Percentiles rank a stretch among this genome's conserved stretches.
Evolutionary conservation across 1,140 invertebrate species (phyloP).

Genomic region (Drosophila erecta): DNA sequence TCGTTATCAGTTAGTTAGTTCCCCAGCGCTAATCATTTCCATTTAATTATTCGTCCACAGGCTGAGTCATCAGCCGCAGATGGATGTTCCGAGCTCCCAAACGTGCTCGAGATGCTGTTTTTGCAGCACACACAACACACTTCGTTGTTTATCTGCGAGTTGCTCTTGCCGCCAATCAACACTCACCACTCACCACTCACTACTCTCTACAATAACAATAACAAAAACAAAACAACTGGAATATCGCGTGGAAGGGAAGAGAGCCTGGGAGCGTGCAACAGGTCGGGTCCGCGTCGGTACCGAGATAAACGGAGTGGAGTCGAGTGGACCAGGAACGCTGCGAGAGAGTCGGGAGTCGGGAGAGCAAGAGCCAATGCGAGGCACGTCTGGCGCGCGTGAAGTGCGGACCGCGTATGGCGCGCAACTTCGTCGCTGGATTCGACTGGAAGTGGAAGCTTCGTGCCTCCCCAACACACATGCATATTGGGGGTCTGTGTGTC

Average conservation of each 20-base stretch:
- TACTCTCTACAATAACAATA: constrained; percentile 10
- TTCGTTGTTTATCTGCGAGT: constrained; percentile 22
- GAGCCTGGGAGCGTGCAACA: constrained; percentile 39
- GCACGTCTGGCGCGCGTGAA: constrained; percentile 66
- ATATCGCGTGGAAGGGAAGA: constrained; percentile 9
- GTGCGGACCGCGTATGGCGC: constrained; percentile 64
- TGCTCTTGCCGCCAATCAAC: background rate
- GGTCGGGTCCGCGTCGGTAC: constrained; percentile 12
- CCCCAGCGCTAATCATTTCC: constrained; percentile 15
- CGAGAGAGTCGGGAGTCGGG: constrained; percentile 6
- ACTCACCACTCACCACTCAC: constrained; percentile 14
- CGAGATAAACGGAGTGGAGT: background rate
- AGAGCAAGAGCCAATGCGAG: constrained; percentile 26
- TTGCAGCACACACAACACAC: constrained; percentile 4
- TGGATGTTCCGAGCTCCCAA: constrained; percentile 21
- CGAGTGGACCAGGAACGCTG: constrained; percentile 9
- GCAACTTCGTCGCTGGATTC: constrained; percentile 37
- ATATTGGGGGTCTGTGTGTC: background rate
- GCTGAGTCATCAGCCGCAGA: constrained; percentile 14
- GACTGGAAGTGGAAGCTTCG: constrained; percentile 32
- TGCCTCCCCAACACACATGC: constrained; percentile 17
- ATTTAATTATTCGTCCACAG: background rate
- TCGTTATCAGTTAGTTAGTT: constrained; percentile 31
- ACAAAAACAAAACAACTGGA: constrained; percentile 34
- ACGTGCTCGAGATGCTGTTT: constrained; percentile 13